Percentiles rank a stretch among this genome's conserved stretches.
Conservation (phyloP, 2,797 vertebrate species). For the Squalus acanthias region DNA sequence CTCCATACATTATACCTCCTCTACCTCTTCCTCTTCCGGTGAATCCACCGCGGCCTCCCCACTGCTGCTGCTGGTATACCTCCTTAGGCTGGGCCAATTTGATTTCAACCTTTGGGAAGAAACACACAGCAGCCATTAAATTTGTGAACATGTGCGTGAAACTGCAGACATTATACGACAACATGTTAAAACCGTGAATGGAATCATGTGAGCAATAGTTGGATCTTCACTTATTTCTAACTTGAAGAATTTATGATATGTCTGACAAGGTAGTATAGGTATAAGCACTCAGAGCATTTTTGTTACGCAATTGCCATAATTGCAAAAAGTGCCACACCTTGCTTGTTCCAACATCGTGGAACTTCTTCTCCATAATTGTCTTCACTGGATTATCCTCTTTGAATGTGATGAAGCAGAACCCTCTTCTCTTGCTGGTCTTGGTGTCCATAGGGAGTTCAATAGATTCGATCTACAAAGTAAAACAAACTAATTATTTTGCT, state of each 20-base stretch:
- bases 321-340: conserved; percentile 63
- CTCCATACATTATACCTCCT: conserved; percentile 54
- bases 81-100: conserved; percentile 98
- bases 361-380: conserved; percentile 94
- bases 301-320: not conserved
- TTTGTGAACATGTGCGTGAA: not conserved
- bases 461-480: conserved; percentile 75
- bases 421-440: conserved; percentile 91
- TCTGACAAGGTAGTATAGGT: not conserved
- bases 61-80: conserved; percentile 93
- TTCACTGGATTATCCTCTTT: conserved; percentile 91
- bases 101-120: conserved; percentile 82
- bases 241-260: not conserved
- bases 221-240: not conserved
- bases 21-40: conserved; percentile 70
- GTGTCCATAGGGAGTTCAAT: conserved; percentile 94
- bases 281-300: not conserved
- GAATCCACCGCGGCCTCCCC: conserved; percentile 69
- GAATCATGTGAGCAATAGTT: not conserved
- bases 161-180: not conserved
- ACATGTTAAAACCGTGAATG: conserved; percentile 39
- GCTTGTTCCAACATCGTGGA: conserved; percentile 86
- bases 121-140: not conserved
- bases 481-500: not conserved
- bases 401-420: conserved; percentile 95